Conservation (phyloP, 2,888 invertebrate species). For the Eulithis prunata region DNA sequence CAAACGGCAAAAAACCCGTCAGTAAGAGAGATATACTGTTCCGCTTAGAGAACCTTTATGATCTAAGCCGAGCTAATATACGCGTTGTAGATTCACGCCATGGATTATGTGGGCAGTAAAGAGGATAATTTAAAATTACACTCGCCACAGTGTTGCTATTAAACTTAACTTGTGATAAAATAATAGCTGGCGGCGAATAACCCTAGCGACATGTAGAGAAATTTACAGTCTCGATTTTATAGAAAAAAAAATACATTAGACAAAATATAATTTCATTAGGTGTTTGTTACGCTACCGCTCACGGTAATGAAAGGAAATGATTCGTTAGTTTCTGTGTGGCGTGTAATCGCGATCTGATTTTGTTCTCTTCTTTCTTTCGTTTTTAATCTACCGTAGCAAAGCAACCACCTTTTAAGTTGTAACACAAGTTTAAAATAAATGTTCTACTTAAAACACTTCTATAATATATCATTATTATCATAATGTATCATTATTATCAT, state of each 20-base stretch:
- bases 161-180: conserved; percentile 61
- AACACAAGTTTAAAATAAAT: not conserved
- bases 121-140: conserved; percentile 76
- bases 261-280: conserved; percentile 30
- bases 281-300: conserved; percentile 42
- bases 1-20: conserved; percentile 75
- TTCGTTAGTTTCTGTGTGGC: conserved; percentile 60
- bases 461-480: no score
- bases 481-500: no score
- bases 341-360: conserved; percentile 70
- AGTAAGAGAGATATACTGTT: conserved; percentile 70
- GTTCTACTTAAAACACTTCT: no score
- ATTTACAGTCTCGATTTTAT: conserved; percentile 3
- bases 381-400: conserved; percentile 49
- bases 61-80: conserved; percentile 70
- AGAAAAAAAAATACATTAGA: conserved; percentile 16
- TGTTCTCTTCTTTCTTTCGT: conserved; percentile 51
- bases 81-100: conserved; percentile 68
- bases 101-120: conserved; percentile 75
- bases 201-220: conserved; percentile 17
- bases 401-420: conserved; percentile 50
- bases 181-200: conserved; percentile 18
- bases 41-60: conserved; percentile 71
- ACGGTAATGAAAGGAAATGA: conserved; percentile 69
- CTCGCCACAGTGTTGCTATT: conserved; percentile 69